A percentile compares a stretch with the other conserved stretches of the same genome.
Conservation (phyloP, 1,140 invertebrate genomes). For the Homarus americanus region DNA sequence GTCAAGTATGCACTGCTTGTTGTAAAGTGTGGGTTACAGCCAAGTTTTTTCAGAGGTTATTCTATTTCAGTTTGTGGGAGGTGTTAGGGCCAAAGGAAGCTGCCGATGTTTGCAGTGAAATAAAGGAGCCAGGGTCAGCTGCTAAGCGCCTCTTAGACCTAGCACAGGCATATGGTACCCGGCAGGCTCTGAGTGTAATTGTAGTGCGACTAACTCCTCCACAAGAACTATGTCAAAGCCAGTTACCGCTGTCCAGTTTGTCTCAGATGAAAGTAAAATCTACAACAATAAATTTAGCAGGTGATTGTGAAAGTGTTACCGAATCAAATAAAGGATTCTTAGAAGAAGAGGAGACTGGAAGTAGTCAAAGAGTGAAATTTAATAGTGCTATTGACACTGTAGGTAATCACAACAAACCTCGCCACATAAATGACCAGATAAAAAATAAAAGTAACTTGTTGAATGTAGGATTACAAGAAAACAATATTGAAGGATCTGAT, state of each 20-base stretch:
- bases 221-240: not conserved
- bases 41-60: not conserved
- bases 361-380: constrained; percentile 36
- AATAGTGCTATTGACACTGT: not conserved
- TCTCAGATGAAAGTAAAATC: not conserved
- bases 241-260: not conserved
- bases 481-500: not conserved
- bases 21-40: too few relatives aligned
- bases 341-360: not conserved
- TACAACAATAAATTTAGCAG: too few relatives aligned
- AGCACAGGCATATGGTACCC: constrained; percentile 49
- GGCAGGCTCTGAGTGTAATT: constrained; percentile 58
- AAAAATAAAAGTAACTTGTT: constrained; percentile 8
- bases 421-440: not conserved
- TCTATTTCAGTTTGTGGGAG: constrained; percentile 59
- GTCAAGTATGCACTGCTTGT: too few relatives aligned
- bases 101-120: constrained; percentile 31
- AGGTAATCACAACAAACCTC: not conserved
- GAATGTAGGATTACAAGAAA: not conserved
- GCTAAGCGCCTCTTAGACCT: constrained; percentile 60
- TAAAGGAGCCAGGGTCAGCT: constrained; percentile 45
- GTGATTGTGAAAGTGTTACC: not conserved
- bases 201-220: constrained; percentile 47
- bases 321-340: not conserved
- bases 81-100: constrained; percentile 55